A percentile compares a stretch with the other conserved stretches of the same genome.
These are phyloP conservation scores for Stegana nigrithorax DNA, from an alignment of 2,888 invertebrate genomes.

Conservation along the genomic window DNA sequence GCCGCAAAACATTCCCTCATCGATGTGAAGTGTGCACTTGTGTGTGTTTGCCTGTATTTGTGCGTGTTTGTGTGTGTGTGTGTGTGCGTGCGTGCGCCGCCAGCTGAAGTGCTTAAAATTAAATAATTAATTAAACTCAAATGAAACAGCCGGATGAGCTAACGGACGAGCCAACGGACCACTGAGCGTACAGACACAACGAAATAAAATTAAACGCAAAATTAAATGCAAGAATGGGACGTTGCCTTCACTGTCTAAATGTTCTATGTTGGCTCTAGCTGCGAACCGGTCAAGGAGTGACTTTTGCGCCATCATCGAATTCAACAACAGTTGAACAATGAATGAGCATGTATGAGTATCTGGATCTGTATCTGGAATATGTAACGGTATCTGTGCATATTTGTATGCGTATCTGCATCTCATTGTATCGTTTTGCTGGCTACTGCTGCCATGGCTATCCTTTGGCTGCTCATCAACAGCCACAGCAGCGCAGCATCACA, in stretches of 20 bases:
- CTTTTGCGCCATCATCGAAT: too few species aligned
- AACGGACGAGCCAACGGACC: conserved; percentile 18
- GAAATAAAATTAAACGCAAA: too few species aligned
- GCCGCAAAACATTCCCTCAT: conserved; percentile 27
- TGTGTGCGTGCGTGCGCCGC: conserved; percentile 32
- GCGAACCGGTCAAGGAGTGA: too few species aligned
- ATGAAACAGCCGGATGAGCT: conserved; percentile 29
- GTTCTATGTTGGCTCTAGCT: too few species aligned
- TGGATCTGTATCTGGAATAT: conserved; percentile 27
- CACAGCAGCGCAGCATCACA: conserved; percentile 36
- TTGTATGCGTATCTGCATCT: not conserved
- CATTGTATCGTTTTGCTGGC: not conserved
- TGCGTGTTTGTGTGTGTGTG: too few species aligned
- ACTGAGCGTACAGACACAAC: too few species aligned
- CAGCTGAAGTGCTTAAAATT: conserved; percentile 59
- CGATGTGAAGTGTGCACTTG: not conserved
- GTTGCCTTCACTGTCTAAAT: too few species aligned
- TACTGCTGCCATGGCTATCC: not conserved
- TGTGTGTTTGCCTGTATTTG: too few species aligned
- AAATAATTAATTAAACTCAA: conserved; percentile 57
- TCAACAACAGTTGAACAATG: not conserved
- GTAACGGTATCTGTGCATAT: not conserved
- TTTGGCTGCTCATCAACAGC: too few species aligned
- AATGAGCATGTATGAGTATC: conserved; percentile 23
- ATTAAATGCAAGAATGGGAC: too few species aligned